A percentile compares a stretch with the other conserved stretches of the same genome.
Evolutionary conservation across 1,140 invertebrate genomes (phyloP).

Genomic region (Drosophila fuyamai): DNA sequence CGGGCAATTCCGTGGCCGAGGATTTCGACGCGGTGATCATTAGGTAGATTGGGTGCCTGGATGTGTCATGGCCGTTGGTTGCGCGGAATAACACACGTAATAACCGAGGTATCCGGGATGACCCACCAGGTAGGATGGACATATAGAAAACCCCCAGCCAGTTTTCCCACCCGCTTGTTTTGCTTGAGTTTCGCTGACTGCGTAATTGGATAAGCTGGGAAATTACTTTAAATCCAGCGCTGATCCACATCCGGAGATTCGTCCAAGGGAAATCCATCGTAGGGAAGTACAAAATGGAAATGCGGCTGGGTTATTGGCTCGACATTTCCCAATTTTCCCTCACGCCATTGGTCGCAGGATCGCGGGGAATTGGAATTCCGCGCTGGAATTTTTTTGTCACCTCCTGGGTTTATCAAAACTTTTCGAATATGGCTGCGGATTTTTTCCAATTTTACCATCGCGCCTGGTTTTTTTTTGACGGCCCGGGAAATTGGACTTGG

Average conservation of each 20-base stretch:
- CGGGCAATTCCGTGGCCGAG: constrained; percentile 58
- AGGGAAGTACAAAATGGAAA: constrained; percentile 76
- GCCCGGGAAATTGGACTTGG: constrained; percentile 30
- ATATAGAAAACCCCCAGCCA: constrained; percentile 43
- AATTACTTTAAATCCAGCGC: constrained; percentile 77
- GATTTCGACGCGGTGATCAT: constrained; percentile 52
- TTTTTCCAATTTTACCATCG: constrained; percentile 48
- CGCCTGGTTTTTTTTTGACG: constrained; percentile 37
- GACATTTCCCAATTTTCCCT: constrained; percentile 51
- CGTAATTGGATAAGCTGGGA: constrained; percentile 83
- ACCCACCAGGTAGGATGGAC: constrained; percentile 58
- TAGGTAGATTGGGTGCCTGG: constrained; percentile 55
- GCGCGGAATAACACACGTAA: constrained; percentile 80
- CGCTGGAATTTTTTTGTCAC: constrained; percentile 69
- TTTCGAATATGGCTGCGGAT: constrained; percentile 63
- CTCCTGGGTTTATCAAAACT: constrained; percentile 77
- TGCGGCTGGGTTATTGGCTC: constrained; percentile 47
- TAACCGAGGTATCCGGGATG: constrained; percentile 64
- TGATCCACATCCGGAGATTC: constrained; percentile 74
- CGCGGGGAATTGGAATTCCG: constrained; percentile 59
- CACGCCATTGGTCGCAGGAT: constrained; percentile 57
- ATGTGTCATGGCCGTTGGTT: constrained; percentile 57
- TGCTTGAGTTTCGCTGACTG: constrained; percentile 81
- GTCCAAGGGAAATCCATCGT: constrained; percentile 60
- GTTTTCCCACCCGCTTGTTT: constrained; percentile 48